Evolutionary conservation across 1,140 invertebrate species (phyloP).

Genomic region (Neodiprion fabricii): DNA sequence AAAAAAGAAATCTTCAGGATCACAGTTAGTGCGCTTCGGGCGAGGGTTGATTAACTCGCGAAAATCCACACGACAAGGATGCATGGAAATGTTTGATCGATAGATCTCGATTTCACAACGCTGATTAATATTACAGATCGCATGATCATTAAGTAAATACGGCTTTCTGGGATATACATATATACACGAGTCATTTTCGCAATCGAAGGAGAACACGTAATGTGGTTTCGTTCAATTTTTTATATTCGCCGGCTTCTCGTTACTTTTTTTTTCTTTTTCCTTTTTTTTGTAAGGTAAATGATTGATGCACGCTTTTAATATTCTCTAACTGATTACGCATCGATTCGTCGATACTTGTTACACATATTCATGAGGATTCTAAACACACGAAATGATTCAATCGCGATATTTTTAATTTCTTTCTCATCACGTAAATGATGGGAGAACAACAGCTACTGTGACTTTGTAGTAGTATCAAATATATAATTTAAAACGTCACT

Average conservation of each 20-base stretch:
- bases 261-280: no score
- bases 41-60: not conserved
- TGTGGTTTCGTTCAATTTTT: no score
- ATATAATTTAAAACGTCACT: slow-evolving; percentile 31
- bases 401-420: not conserved
- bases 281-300: not conserved
- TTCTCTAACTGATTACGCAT: not conserved
- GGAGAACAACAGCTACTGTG: not conserved
- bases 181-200: no score
- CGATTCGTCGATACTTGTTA: not conserved
- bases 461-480: slow-evolving; percentile 41
- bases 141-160: no score
- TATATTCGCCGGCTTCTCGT: no score
- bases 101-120: no score
- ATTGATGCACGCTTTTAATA: slow-evolving; percentile 6
- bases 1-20: not conserved
- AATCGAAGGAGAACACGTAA: no score
- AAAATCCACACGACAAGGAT: no score
- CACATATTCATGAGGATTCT: not conserved
- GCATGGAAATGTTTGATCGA: no score
- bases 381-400: not conserved
- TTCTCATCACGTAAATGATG: not conserved
- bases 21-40: not conserved
- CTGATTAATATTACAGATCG: no score
- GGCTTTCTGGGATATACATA: no score